Percentiles rank a stretch among this genome's conserved stretches.
Evolutionary conservation across 2,888 invertebrate genomes (phyloP).

Genomic region (Clepsis dumicolana): DNA sequence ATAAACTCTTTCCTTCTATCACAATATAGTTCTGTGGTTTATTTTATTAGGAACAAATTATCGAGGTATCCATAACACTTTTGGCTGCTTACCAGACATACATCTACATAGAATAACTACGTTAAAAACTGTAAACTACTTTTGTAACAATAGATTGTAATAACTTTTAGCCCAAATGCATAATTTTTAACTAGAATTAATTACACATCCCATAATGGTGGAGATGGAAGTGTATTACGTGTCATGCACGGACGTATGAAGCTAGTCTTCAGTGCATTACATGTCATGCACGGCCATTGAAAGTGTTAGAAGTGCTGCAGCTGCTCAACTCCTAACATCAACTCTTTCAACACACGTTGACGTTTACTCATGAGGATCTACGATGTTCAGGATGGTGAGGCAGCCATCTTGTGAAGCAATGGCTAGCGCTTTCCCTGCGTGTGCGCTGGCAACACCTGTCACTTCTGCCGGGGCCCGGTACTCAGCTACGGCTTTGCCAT

Average conservation of each 20-base stretch:
- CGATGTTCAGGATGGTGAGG: slow-evolving; percentile 93
- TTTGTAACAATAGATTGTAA: background rate
- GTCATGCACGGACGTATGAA: too few species aligned
- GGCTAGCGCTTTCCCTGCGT: slow-evolving; percentile 93
- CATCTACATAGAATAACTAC: background rate
- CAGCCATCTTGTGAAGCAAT: slow-evolving; percentile 97
- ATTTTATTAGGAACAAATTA: slow-evolving; percentile 13
- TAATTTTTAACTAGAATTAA: too few species aligned
- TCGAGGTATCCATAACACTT: slow-evolving; percentile 15
- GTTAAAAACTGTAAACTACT: background rate
- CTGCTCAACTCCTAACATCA: too few species aligned
- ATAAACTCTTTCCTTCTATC: too few species aligned
- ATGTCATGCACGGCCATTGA: too few species aligned
- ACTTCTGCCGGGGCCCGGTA: slow-evolving; percentile 96
- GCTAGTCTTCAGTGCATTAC: too few species aligned
- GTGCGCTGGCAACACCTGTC: slow-evolving; percentile 94
- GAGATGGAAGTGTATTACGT: too few species aligned
- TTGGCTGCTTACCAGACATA: background rate
- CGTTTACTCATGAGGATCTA: slow-evolving; percentile 75
- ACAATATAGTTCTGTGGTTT: too few species aligned
- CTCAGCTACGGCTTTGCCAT: slow-evolving; percentile 97
- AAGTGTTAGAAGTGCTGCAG: too few species aligned
- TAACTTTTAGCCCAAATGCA: too few species aligned
- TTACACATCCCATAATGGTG: background rate
- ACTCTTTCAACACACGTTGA: too few species aligned